Percentiles rank a stretch among this genome's conserved stretches.
Evolutionary conservation across 2,797 vertebrate genomes (phyloP).

Genomic region (Euphonia xanthogaster): DNA sequence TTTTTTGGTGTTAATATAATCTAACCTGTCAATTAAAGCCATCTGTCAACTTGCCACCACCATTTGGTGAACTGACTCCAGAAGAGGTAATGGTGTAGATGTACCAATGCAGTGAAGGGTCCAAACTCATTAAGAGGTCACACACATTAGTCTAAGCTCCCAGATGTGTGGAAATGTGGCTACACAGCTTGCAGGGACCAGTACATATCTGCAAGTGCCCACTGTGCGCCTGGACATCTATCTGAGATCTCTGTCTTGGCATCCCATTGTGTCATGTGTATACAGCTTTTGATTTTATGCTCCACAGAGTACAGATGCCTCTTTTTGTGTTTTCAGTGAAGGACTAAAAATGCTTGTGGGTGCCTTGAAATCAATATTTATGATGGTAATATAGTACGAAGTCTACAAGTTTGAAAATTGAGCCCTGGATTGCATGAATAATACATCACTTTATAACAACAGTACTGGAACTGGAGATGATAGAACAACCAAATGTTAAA

Average conservation of each 20-base stretch:
- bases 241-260: background rate
- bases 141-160: background rate
- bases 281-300: background rate
- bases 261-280: background rate
- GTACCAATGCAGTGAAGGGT: background rate
- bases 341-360: slow-evolving; percentile 29
- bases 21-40: background rate
- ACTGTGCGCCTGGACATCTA: background rate
- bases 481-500: slow-evolving; percentile 11
- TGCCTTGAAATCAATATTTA: slow-evolving; percentile 62
- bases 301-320: background rate
- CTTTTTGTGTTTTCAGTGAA: slow-evolving; percentile 6
- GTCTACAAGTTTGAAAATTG: slow-evolving; percentile 53
- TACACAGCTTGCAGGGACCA: background rate
- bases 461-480: slow-evolving; percentile 27
- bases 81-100: background rate
- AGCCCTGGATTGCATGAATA: slow-evolving; percentile 40
- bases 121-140: background rate
- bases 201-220: background rate
- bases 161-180: background rate
- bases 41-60: background rate
- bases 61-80: background rate
- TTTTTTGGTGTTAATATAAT: background rate
- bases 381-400: slow-evolving; percentile 25
- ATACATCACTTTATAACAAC: slow-evolving; percentile 45